Conservation (phyloP, 2,888 invertebrate species). For the Coelinius sp. region DNA sequence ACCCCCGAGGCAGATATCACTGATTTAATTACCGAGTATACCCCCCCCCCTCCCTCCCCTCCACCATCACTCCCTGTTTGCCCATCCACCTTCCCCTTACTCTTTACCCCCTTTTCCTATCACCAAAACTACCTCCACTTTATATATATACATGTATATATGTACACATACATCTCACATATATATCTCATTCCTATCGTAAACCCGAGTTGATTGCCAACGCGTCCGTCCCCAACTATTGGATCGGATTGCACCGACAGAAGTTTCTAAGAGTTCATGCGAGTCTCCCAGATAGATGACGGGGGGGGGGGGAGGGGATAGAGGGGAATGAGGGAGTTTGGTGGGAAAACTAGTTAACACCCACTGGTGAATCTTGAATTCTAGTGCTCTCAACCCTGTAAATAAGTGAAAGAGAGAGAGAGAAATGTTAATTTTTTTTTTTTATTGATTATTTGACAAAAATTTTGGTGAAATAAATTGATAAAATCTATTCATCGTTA, state of each 20-base stretch:
- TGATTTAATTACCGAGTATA: constrained; percentile 48
- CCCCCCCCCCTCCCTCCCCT: constrained; percentile 18
- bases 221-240: constrained; percentile 31
- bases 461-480: not conserved
- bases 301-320: not conserved
- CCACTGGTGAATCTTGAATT: constrained; percentile 26
- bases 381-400: not conserved
- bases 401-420: not conserved
- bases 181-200: constrained; percentile 28
- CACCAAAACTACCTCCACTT: constrained; percentile 16
- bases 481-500: not conserved
- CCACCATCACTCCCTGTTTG: constrained; percentile 8
- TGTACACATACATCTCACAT: not conserved
- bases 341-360: constrained; percentile 38
- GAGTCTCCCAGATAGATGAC: not conserved
- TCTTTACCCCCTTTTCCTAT: constrained; percentile 9
- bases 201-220: constrained; percentile 39
- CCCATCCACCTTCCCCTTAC: not conserved
- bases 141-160: constrained; percentile 6
- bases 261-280: constrained; percentile 34
- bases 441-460: too few relatives aligned
- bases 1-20: constrained; percentile 44
- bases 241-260: constrained; percentile 36
- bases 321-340: not conserved
- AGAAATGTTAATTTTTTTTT: too few relatives aligned